A percentile compares a stretch with the other conserved stretches of the same genome.
Conservation (phyloP, 2,888 invertebrate genomes). For the Thalpophila matura region DNA sequence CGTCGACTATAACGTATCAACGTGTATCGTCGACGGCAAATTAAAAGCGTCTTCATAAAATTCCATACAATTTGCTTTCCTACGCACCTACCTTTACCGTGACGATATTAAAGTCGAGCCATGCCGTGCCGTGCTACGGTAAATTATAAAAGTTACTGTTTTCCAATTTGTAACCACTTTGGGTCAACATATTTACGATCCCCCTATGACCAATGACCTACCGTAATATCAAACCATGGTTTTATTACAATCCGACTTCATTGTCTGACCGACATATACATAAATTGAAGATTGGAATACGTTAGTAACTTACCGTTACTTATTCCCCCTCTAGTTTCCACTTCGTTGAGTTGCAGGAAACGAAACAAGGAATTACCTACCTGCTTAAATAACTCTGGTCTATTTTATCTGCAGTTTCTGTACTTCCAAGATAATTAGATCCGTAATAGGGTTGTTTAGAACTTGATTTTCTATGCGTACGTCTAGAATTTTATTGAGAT, state of each 20-base stretch:
- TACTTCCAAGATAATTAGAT: neutral
- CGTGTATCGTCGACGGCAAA: no score
- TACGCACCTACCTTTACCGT: no score
- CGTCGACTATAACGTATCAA: no score
- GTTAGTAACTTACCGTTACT: slow-evolving; percentile 32
- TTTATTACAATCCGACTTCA: neutral
- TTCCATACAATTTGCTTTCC: no score
- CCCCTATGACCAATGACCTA: neutral
- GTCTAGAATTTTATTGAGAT: slow-evolving; percentile 17
- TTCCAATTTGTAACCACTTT: neutral
- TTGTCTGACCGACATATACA: neutral
- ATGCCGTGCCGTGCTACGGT: no score
- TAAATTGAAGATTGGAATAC: slow-evolving; percentile 25
- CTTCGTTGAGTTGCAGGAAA: slow-evolving; percentile 47
- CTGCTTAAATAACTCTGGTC: slow-evolving; percentile 15
- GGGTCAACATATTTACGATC: neutral
- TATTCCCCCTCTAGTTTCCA: slow-evolving; percentile 43
- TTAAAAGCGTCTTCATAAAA: no score
- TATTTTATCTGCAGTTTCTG: slow-evolving; percentile 8
- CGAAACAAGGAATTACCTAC: slow-evolving; percentile 34
- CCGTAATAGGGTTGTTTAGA: slow-evolving; percentile 1
- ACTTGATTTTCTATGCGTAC: slow-evolving; percentile 3
- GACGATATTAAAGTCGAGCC: no score
- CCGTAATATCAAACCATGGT: neutral
- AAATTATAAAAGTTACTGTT: no score